Percentiles rank a stretch among this genome's conserved stretches.
Evolutionary conservation across 2,888 invertebrate genomes (phyloP).

Genomic region (Platycheirus rosarum): DNA sequence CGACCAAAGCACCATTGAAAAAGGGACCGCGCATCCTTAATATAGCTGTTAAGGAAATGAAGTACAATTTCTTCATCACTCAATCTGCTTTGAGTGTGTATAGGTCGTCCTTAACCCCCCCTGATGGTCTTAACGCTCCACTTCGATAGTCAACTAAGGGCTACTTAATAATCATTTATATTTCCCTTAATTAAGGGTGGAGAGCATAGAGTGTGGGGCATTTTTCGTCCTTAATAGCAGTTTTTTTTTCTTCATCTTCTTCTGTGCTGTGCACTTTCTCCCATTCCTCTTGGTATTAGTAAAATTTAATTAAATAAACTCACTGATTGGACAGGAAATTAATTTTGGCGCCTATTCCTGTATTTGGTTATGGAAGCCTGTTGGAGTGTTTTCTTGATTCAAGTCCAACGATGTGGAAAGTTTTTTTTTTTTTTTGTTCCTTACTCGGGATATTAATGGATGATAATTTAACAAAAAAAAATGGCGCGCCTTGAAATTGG

Average conservation of each 20-base stretch:
- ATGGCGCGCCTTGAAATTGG: conserved; percentile 2
- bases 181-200: conserved; percentile 70
- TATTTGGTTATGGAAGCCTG: not conserved
- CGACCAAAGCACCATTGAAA: no score
- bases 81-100: conserved; percentile 62
- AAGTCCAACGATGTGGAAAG: conserved; percentile 37
- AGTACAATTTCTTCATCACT: conserved; percentile 69
- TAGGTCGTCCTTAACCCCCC: not conserved
- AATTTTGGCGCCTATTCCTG: conserved; percentile 68
- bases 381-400: conserved; percentile 26
- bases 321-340: conserved; percentile 75
- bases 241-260: conserved; percentile 21
- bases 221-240: conserved; percentile 2
- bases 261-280: not conserved
- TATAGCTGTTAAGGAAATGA: conserved; percentile 71
- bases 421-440: no score
- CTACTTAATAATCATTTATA: conserved; percentile 74
- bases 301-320: conserved; percentile 75
- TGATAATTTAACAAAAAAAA: conserved; percentile 36
- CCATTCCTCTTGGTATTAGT: conserved; percentile 53
- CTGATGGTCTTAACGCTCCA: conserved; percentile 27
- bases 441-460: conserved; percentile 49
- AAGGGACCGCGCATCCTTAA: conserved; percentile 36
- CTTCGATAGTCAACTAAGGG: conserved; percentile 68
- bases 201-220: conserved; percentile 32